Percentiles rank a stretch among this genome's conserved stretches.
Conservation (phyloP, 2,797 vertebrate genomes). For the Phataginus tricuspis region DNA sequence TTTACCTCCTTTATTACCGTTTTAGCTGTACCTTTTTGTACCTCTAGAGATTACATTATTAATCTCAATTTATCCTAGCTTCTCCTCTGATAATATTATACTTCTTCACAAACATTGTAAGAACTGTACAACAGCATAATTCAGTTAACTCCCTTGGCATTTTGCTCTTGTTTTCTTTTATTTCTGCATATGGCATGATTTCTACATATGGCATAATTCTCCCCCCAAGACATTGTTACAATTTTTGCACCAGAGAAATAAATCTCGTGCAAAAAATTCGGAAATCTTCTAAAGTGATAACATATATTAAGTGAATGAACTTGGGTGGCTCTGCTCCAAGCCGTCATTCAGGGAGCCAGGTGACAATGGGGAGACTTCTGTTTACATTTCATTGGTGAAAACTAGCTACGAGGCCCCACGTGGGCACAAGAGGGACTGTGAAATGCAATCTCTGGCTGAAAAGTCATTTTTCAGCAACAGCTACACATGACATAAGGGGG, state of each 20-base stretch:
- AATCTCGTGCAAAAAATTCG: neutral
- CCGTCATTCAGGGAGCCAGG: neutral
- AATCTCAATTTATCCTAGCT: neutral
- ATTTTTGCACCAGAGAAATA: neutral
- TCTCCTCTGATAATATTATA: neutral
- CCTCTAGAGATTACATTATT: neutral
- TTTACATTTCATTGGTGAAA: neutral
- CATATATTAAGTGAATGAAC: neutral
- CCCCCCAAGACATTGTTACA: neutral
- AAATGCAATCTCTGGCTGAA: neutral
- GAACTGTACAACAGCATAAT: neutral
- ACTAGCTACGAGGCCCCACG: neutral
- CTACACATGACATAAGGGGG: neutral
- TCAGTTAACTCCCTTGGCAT: neutral
- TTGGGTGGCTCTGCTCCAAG: neutral
- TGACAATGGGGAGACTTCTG: neutral
- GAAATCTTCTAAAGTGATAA: neutral
- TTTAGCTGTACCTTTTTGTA: neutral
- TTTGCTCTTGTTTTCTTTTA: neutral
- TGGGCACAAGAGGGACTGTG: neutral
- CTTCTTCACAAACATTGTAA: neutral
- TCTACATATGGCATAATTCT: neutral
- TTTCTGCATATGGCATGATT: neutral
- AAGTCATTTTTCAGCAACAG: neutral
- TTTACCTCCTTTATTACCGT: neutral